Percentiles rank a stretch among this genome's conserved stretches.
Conservation (phyloP, 2,113 vertebrate genomes). For the Salvelinus sp. region DNA sequence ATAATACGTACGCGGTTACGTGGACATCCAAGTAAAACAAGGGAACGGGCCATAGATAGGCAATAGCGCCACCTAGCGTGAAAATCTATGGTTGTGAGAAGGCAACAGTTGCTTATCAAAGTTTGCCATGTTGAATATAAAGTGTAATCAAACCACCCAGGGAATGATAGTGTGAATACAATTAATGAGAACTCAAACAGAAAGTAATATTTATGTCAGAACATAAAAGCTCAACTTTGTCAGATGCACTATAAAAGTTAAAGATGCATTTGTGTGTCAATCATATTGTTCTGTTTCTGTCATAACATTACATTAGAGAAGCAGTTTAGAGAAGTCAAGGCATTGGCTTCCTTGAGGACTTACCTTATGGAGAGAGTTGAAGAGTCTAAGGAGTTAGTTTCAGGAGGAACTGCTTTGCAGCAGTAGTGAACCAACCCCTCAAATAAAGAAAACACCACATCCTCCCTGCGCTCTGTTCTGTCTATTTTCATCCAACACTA, state of each 20-base stretch:
- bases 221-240: not conserved
- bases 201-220: not conserved
- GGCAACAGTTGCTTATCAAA: not conserved
- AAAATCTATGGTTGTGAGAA: not conserved
- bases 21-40: conserved; percentile 42
- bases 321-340: not conserved
- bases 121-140: not conserved
- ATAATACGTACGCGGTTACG: conserved; percentile 56
- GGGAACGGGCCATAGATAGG: not conserved
- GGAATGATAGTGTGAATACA: not conserved
- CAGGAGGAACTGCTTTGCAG: conserved; percentile 34
- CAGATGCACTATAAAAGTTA: not conserved
- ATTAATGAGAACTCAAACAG: not conserved
- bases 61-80: conserved; percentile 39
- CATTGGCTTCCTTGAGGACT: conserved; percentile 16
- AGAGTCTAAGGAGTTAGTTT: conserved; percentile 30
- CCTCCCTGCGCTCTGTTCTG: conserved; percentile 18
- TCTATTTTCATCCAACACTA: conserved; percentile 44
- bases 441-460: conserved; percentile 50
- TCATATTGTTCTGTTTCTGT: not conserved
- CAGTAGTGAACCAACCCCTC: conserved; percentile 36
- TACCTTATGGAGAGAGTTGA: conserved; percentile 38
- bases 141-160: not conserved
- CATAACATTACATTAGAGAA: no score
- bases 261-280: not conserved